Evolutionary conservation across 2,797 vertebrate genomes (phyloP), one percentile per base, ranked within the genome.

Genomic region (Centroberyx gerrardi): DNA sequence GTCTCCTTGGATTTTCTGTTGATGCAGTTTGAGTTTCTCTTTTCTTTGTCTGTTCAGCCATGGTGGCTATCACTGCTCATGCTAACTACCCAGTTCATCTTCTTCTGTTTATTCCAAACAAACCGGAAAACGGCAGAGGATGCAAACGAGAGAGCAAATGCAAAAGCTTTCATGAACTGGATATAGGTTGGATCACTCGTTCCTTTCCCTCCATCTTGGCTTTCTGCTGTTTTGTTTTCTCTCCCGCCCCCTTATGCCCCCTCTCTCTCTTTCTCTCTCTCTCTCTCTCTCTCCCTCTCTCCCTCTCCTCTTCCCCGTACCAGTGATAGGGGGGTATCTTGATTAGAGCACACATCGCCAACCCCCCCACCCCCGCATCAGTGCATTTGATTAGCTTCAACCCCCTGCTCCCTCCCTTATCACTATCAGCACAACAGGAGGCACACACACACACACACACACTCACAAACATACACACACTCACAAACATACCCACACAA

Each of bases 331-430:
- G 49, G 33, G 46, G 42, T 5, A 46, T 74, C 78, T 87, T 91
- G 89, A 93, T 91, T 90, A 91, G 84, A 88, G 77, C 76, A 86
- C 82, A 81, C 82, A 61, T 71, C 68, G 84, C 81, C 68, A 78
- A 5, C 7, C 33, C 33, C 33, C 7, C 7, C 33, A 33, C 13
- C 22, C 5, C 8, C 49, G 84, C 87, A 88, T 90, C 84, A 87
- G 88, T 93, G 88, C 89, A 80, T 90, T 91, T 93, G 91, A 93
- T 92, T 87, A 92, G 84, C 83, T 84, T 76, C 75, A 83, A 83
- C 69, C 84, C 90, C 81, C 80, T 75, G 60, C 76, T 78, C 77
- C 76, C 65, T 74, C 68, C 76, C 76, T 90, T 86, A 90, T 88
- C 89, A 72, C 87, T 69, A 62, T 42, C 70, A 73, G 77, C 81